These are phyloP conservation scores for Lasioglossum villosulum DNA, from an alignment of 2,888 invertebrate genomes.

Conservation along the genomic window DNA sequence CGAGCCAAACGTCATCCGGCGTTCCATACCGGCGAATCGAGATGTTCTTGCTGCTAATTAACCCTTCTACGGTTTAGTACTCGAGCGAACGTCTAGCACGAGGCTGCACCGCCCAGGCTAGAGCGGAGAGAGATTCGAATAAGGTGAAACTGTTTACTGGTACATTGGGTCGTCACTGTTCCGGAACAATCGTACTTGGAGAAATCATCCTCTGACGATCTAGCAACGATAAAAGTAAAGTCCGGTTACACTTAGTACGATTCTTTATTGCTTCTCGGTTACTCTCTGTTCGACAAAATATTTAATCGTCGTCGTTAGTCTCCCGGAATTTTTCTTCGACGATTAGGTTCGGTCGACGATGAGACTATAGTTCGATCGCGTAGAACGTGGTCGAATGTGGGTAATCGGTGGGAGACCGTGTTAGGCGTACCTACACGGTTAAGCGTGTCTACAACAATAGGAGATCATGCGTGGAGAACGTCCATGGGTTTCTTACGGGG, in stretches of 20 bases:
- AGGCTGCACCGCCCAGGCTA: neutral
- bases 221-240: neutral
- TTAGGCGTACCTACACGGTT: neutral
- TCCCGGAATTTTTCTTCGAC: neutral
- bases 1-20: conserved; percentile 4
- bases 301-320: neutral
- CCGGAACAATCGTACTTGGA: neutral
- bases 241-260: neutral
- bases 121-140: neutral
- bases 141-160: neutral
- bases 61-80: conserved; percentile 18
- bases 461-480: conserved; percentile 62
- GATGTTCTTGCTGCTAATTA: conserved; percentile 32
- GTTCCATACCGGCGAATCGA: neutral
- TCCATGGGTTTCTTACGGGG: conserved; percentile 52
- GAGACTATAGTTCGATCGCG: conserved; percentile 1
- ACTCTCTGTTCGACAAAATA: too few species aligned
- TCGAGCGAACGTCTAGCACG: neutral
- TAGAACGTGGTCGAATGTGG: neutral
- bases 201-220: neutral
- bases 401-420: conserved; percentile 24
- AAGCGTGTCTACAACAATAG: conserved; percentile 55
- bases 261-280: neutral
- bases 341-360: neutral
- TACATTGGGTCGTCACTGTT: neutral